A percentile compares a stretch with the other conserved stretches of the same genome.
Evolutionary conservation across 1,140 invertebrate genomes (phyloP).

Genomic region (Pentalonia nigronervosa): DNA sequence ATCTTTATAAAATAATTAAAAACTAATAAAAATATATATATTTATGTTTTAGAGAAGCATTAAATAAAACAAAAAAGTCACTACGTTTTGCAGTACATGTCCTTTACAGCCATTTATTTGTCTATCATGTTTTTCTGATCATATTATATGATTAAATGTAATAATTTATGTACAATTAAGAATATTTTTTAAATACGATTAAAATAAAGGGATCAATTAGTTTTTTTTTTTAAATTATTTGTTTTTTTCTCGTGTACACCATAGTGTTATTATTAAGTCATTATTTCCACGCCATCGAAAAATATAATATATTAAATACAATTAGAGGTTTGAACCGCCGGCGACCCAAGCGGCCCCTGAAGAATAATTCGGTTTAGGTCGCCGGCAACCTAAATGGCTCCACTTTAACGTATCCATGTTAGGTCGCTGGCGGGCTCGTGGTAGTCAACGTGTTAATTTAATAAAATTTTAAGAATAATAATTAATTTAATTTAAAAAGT

Average conservation of each 20-base stretch:
- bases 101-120: background rate
- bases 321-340: background rate
- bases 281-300: background rate
- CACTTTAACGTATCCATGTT: background rate
- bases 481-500: background rate
- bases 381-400: slow-evolving; percentile 9
- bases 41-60: slow-evolving; percentile 4
- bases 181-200: no score
- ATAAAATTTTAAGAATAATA: background rate
- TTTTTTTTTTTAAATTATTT: background rate
- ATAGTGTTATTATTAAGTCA: background rate
- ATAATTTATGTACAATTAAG: no score
- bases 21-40: background rate
- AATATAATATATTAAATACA: background rate
- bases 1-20: no score
- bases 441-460: background rate
- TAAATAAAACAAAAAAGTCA: background rate
- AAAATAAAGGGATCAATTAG: background rate
- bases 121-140: background rate
- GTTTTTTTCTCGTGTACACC: slow-evolving; percentile 16
- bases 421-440: background rate
- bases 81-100: background rate
- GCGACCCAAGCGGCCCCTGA: background rate
- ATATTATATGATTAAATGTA: no score
- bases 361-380: slow-evolving; percentile 30